These are phyloP conservation scores for Yponomeuta cagnagella DNA, from an alignment of 2,888 invertebrate genomes.

Conservation along the genomic window DNA sequence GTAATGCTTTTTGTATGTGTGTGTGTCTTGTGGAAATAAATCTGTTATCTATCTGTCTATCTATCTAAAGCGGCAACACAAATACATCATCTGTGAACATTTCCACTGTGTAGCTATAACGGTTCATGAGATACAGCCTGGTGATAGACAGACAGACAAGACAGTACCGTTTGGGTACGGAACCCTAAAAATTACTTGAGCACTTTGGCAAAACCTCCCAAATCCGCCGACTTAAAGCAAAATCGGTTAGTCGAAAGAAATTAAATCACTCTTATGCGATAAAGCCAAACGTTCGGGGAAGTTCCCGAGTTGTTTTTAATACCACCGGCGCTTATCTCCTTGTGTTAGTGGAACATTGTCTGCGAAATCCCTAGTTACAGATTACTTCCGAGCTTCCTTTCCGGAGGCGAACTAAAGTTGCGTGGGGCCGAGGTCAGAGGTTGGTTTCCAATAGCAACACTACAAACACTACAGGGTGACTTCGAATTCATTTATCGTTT, in stretches of 20 bases:
- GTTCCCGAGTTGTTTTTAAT: background rate
- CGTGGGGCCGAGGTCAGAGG: background rate
- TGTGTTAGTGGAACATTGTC: background rate
- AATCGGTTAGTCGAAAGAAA: constrained; percentile 7
- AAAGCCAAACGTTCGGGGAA: constrained; percentile 2
- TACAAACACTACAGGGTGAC: background rate
- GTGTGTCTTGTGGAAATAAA: too few species aligned
- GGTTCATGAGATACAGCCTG: too few species aligned
- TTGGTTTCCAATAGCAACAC: background rate
- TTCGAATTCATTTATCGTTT: too few species aligned
- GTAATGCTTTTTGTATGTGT: too few species aligned
- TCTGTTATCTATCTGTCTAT: too few species aligned
- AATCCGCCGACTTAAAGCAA: background rate
- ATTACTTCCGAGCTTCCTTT: background rate
- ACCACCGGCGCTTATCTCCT: background rate
- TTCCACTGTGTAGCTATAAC: too few species aligned
- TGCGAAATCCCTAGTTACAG: background rate
- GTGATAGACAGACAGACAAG: too few species aligned
- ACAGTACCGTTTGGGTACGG: too few species aligned
- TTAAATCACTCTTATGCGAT: constrained; percentile 9
- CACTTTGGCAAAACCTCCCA: too few species aligned
- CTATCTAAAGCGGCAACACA: too few species aligned
- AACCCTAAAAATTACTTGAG: too few species aligned
- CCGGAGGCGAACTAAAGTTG: background rate
- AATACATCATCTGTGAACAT: too few species aligned